phyloP scores from a whole-genome alignment of 2,797 vertebrate species.

The Platyrinchus mystaceus region DNA sequence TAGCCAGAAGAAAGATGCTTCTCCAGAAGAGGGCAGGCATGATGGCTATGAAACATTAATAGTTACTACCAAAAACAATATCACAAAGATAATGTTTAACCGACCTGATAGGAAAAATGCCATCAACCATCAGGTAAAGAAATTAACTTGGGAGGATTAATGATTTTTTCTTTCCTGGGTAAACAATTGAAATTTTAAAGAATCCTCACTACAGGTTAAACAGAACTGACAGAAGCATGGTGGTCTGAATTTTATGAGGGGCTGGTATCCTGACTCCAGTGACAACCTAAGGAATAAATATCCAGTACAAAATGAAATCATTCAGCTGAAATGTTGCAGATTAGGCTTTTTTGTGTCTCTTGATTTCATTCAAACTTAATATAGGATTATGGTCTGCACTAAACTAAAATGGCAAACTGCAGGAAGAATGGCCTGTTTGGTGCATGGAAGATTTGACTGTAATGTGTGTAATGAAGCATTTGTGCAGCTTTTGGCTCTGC shows the following conservation, averaged over 20 bases:
- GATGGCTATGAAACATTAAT: constrained; percentile 75
- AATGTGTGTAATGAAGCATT: not conserved
- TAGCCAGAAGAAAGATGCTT: constrained; percentile 13
- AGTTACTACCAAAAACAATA: constrained; percentile 81
- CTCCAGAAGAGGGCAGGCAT: constrained; percentile 30
- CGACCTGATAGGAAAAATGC: constrained; percentile 91
- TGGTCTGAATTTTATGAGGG: not conserved
- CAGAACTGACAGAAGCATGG: not conserved
- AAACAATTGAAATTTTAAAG: not conserved
- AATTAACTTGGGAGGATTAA: not conserved
- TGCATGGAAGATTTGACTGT: not conserved
- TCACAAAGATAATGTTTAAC: constrained; percentile 90
- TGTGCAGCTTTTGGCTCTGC: not conserved
- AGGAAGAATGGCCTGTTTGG: not conserved
- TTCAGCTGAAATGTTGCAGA: not conserved
- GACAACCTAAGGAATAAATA: not conserved
- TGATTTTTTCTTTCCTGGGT: not conserved
- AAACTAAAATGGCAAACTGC: not conserved
- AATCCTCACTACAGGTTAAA: not conserved
- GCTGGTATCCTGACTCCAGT: not conserved
- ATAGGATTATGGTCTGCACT: not conserved
- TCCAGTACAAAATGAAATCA: not conserved
- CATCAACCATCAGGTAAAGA: constrained; percentile 80
- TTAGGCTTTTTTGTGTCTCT: not conserved
- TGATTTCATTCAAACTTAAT: not conserved